These are phyloP conservation scores for Lanistes nyassanus DNA, from an alignment of 1,140 invertebrate species.

Conservation along the genomic window DNA sequence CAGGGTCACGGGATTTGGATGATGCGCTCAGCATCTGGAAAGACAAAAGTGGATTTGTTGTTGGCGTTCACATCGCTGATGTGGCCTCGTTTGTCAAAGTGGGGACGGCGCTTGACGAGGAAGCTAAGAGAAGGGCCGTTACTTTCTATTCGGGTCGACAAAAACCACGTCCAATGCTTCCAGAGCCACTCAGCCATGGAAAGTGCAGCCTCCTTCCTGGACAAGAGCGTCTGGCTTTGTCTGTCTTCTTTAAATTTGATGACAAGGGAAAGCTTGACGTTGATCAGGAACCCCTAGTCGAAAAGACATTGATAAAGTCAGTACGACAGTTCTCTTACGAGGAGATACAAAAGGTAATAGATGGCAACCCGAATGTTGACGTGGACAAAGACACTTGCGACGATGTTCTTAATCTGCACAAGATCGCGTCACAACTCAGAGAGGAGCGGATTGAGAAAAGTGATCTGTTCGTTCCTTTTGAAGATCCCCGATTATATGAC, in stretches of 20 bases:
- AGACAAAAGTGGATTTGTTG: slow-evolving; percentile 28
- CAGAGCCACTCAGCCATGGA: slow-evolving; percentile 60
- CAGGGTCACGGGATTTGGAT: slow-evolving; percentile 97
- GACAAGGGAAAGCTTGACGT: slow-evolving; percentile 23
- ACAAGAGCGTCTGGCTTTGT: slow-evolving; percentile 49
- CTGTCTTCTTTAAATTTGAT: slow-evolving; percentile 46
- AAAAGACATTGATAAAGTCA: slow-evolving; percentile 24
- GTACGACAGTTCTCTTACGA: slow-evolving; percentile 30
- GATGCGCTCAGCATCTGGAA: slow-evolving; percentile 86
- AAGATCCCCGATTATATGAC: slow-evolving; percentile 20
- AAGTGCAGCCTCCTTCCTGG: slow-evolving; percentile 63
- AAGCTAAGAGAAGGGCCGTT: slow-evolving; percentile 53
- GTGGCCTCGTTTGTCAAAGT: slow-evolving; percentile 55
- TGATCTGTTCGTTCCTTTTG: slow-evolving; percentile 26
- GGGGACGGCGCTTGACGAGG: slow-evolving; percentile 48
- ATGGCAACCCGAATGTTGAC: slow-evolving; percentile 3
- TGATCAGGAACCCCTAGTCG: slow-evolving; percentile 20
- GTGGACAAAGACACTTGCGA: neutral
- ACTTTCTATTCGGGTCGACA: slow-evolving; percentile 55
- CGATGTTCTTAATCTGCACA: slow-evolving; percentile 13
- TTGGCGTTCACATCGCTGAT: slow-evolving; percentile 64
- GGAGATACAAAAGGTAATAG: slow-evolving; percentile 28
- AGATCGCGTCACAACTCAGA: slow-evolving; percentile 20
- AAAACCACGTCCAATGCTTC: slow-evolving; percentile 65
- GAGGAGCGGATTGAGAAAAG: slow-evolving; percentile 18